These are phyloP conservation scores for Lates calcarifer DNA, from an alignment of 2,113 vertebrate genomes.

Conservation along the genomic window DNA sequence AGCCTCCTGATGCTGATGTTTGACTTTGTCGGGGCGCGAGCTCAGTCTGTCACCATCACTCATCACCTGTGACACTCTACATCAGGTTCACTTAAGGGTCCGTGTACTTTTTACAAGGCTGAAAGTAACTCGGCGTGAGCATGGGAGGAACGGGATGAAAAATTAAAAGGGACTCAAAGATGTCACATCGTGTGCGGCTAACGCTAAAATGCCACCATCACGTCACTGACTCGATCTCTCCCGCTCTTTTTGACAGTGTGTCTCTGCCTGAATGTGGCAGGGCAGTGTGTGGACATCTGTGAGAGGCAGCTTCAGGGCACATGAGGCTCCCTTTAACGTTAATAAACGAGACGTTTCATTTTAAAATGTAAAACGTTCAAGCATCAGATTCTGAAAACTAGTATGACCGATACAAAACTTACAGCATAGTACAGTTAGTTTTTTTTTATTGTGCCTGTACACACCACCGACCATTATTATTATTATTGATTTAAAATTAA, in stretches of 20 bases:
- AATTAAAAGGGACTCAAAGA: slow-evolving; percentile 40
- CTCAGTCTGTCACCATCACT: neutral
- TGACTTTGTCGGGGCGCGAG: slow-evolving; percentile 17
- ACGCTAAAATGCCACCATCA: slow-evolving; percentile 31
- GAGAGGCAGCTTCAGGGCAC: neutral
- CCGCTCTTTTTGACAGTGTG: neutral
- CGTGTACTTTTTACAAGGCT: neutral
- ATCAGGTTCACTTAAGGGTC: neutral
- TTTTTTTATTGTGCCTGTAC: no score
- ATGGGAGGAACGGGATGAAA: slow-evolving; percentile 31
- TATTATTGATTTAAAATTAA: no score
- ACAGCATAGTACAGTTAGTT: no score
- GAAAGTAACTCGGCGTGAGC: neutral
- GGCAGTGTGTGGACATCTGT: neutral
- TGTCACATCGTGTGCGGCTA: slow-evolving; percentile 42
- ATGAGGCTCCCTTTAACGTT: neutral
- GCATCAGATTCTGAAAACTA: no score
- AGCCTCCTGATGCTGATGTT: slow-evolving; percentile 25
- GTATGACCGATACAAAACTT: no score
- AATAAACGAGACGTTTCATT: slow-evolving; percentile 10
- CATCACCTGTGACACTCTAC: slow-evolving; percentile 11
- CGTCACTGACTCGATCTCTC: neutral
- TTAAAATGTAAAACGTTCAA: no score
- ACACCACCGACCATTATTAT: no score
- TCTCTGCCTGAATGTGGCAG: neutral